These are phyloP conservation scores for Archilochus colubris DNA, from an alignment of 2,113 vertebrate species.

Conservation along the genomic window DNA sequence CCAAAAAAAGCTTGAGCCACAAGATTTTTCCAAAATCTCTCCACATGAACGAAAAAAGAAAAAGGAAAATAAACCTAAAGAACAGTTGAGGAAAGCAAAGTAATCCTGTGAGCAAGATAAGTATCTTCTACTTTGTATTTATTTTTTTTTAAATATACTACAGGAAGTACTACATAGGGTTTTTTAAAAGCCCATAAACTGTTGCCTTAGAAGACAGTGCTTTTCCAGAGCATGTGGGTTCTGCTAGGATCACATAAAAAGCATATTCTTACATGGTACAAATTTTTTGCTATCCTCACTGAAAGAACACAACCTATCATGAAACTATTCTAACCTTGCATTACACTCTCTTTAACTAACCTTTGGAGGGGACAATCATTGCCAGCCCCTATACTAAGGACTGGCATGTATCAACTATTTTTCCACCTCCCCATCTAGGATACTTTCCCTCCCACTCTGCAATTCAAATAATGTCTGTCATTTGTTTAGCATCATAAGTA, in stretches of 20 bases:
- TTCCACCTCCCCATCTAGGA: neutral
- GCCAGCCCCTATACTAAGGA: neutral
- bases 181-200: neutral
- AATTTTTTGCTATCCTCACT: neutral
- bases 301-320: neutral
- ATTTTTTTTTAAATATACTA: neutral
- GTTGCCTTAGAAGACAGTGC: neutral
- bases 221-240: neutral
- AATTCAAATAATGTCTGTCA: neutral
- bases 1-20: neutral
- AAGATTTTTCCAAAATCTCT: neutral
- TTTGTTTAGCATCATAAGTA: neutral
- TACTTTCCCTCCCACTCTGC: neutral
- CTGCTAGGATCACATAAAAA: neutral
- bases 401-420: neutral
- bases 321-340: neutral
- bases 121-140: neutral
- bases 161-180: fast-evolving
- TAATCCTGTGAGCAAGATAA: neutral
- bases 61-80: neutral
- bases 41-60: neutral
- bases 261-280: neutral
- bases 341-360: neutral
- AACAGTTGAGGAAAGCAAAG: neutral
- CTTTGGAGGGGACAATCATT: neutral